Percentiles rank a stretch among this genome's conserved stretches.
Evolutionary conservation across 2,113 vertebrate genomes (phyloP).

Genomic region (Laterallus jamaicensis): DNA sequence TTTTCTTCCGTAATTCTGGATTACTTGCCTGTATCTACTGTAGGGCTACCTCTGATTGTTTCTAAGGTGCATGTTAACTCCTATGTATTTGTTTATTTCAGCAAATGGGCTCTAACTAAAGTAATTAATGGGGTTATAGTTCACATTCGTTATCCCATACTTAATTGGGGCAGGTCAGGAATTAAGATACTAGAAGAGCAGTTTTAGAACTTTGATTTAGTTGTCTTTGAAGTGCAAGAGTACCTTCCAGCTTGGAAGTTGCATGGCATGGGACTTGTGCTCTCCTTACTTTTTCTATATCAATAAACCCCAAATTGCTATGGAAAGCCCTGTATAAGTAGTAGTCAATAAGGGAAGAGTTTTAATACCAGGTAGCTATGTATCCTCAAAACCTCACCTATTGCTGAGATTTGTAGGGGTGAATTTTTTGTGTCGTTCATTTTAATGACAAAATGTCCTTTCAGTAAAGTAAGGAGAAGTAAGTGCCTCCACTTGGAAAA

Average conservation of each 20-base stretch:
- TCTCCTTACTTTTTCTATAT: neutral
- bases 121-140: neutral
- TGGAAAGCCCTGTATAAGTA: neutral
- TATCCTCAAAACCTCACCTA: neutral
- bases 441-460: slow-evolving; percentile 46
- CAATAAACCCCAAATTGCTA: neutral
- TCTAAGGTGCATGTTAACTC: neutral
- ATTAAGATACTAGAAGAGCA: neutral
- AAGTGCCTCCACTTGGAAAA: slow-evolving; percentile 57
- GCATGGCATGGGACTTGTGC: neutral
- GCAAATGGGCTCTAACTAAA: neutral
- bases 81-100: neutral
- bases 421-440: neutral
- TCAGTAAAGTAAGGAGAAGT: slow-evolving; percentile 17
- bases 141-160: neutral
- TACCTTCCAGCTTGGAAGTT: neutral
- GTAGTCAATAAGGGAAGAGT: neutral
- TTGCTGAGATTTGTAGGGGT: neutral
- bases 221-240: neutral
- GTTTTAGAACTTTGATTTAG: neutral
- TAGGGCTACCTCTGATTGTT: neutral
- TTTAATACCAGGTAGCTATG: neutral
- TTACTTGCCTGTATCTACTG: neutral
- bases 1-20: neutral
- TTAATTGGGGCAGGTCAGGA: neutral